phyloP scores from a whole-genome alignment of 2,113 vertebrate genomes.

The Pogonocichla stellata region DNA sequence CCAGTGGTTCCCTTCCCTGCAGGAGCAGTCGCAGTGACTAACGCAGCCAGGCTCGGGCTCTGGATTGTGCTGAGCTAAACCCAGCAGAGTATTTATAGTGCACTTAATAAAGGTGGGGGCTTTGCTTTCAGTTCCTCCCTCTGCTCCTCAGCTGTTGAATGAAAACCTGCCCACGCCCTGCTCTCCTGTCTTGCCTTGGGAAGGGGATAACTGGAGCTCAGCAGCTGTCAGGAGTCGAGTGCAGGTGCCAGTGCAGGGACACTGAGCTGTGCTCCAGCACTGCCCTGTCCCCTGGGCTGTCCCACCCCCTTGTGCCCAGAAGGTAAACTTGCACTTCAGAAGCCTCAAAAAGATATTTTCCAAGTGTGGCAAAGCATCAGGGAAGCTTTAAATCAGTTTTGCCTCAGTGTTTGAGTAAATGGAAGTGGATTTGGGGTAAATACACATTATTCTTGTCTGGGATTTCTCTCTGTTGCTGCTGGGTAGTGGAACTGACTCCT shows the following conservation, averaged over 20 bases:
- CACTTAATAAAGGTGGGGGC: slow-evolving; percentile 3
- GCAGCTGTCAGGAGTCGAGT: rapidly evolving
- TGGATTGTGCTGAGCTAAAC: not conserved
- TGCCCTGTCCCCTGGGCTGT: not conserved
- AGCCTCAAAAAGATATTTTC: not conserved
- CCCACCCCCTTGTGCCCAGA: not conserved
- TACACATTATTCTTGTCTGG: rapidly evolving
- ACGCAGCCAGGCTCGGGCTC: not conserved
- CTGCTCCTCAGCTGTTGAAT: not conserved
- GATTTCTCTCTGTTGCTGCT: not conserved
- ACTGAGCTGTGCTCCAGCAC: not conserved
- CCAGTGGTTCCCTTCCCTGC: not conserved
- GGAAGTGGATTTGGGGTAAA: not conserved
- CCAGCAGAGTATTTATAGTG: not conserved
- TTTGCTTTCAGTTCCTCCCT: not conserved
- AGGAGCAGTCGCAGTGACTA: not conserved
- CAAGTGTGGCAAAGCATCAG: not conserved
- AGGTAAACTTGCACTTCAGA: not conserved
- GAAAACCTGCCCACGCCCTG: not conserved
- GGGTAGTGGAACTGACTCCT: not conserved
- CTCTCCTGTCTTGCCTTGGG: not conserved
- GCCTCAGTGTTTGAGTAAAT: not conserved
- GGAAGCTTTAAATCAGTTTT: not conserved
- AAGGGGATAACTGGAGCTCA: not conserved
- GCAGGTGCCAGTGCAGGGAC: not conserved